Conservation (phyloP, 1,140 invertebrate genomes). For the Meteorus sp. region DNA sequence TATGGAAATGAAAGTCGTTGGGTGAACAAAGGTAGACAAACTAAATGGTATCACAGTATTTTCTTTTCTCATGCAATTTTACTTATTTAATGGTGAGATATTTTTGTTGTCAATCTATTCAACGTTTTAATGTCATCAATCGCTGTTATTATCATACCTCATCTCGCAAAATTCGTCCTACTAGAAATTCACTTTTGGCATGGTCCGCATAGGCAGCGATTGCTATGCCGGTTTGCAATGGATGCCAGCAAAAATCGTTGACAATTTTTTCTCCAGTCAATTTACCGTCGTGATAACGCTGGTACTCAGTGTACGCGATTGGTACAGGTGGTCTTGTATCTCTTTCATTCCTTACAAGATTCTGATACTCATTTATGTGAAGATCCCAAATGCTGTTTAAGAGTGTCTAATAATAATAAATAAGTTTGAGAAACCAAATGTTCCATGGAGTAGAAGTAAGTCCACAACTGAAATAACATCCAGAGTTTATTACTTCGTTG, state of each 20-base stretch:
- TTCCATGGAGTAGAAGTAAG: slow-evolving; percentile 1
- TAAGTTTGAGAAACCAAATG: not conserved
- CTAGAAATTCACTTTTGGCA: slow-evolving; percentile 39
- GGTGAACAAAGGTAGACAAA: no score
- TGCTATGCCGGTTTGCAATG: slow-evolving; percentile 66
- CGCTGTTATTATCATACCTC: slow-evolving; percentile 8
- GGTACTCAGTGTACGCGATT: slow-evolving; percentile 62
- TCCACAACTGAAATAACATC: not conserved
- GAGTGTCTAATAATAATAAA: slow-evolving; percentile 30
- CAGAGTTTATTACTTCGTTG: slow-evolving; percentile 50
- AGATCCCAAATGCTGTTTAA: slow-evolving; percentile 67
- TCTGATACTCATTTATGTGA: slow-evolving; percentile 66
- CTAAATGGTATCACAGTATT: no score
- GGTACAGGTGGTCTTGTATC: slow-evolving; percentile 44
- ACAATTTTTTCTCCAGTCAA: slow-evolving; percentile 66
- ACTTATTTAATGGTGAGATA: no score
- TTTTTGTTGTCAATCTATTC: no score
- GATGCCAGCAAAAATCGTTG: slow-evolving; percentile 70
- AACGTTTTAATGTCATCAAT: not conserved
- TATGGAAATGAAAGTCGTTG: no score
- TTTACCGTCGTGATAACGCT: slow-evolving; percentile 66
- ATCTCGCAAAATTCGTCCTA: slow-evolving; percentile 31
- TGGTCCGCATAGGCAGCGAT: slow-evolving; percentile 66
- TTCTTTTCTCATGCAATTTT: no score
- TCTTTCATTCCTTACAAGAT: slow-evolving; percentile 50